Evolutionary conservation across 2,113 vertebrate genomes (phyloP).

Genomic region (crab-eating macaque (Macaca fascicularis)): T2T-MFA8v1.1 NC_088378.1:77727501-77728000

Average conservation of each 20-base stretch:
- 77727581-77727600: too few species aligned
- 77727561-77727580: too few species aligned
- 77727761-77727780: neutral
- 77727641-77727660: neutral
- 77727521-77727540: too few species aligned
- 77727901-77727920: neutral
- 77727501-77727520: too few species aligned
- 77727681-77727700: neutral
- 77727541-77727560: too few species aligned
- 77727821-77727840: neutral
- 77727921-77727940: conserved; percentile 12
- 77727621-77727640: too few species aligned
- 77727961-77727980: neutral
- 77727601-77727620: too few species aligned
- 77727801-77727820: neutral
- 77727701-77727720: conserved; percentile 1
- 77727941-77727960: neutral
- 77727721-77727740: neutral
- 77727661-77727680: neutral
- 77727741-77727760: neutral
- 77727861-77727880: neutral
- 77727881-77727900: neutral
- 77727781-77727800: conserved; percentile 7
- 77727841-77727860: neutral
- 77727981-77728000: neutral